A percentile compares a stretch with the other conserved stretches of the same genome.
These are phyloP conservation scores for Saccopteryx leptura DNA, from an alignment of 2,113 vertebrate species.

Conservation along the genomic window DNA sequence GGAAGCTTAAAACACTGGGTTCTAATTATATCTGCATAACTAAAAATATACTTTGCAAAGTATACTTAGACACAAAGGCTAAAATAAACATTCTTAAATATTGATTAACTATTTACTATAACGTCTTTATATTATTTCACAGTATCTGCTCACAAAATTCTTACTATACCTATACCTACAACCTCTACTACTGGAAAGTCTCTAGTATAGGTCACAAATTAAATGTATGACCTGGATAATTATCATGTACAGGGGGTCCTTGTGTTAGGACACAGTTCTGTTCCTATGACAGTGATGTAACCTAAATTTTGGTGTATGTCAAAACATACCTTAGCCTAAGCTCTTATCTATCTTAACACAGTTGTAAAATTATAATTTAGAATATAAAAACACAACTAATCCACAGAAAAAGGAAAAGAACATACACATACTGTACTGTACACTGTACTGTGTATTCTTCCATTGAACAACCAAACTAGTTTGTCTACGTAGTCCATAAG, in stretches of 20 bases:
- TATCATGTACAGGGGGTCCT: not conserved
- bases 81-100: slow-evolving; percentile 47
- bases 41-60: slow-evolving; percentile 56
- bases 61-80: not conserved
- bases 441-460: too few relatives aligned
- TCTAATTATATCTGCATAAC: slow-evolving; percentile 1
- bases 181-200: not conserved
- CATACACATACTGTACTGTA: too few relatives aligned
- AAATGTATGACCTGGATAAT: not conserved
- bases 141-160: not conserved
- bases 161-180: not conserved
- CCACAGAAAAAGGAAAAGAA: too few relatives aligned
- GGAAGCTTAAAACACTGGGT: not conserved
- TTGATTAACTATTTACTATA: not conserved
- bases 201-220: not conserved
- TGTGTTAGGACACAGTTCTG: not conserved
- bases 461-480: too few relatives aligned
- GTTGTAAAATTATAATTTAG: too few relatives aligned
- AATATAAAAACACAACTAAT: too few relatives aligned
- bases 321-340: too few relatives aligned
- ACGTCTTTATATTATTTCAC: slow-evolving; percentile 31
- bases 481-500: too few relatives aligned
- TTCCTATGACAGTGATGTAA: not conserved
- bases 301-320: too few relatives aligned
- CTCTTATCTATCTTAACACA: too few relatives aligned